These are phyloP conservation scores for Matsumurasca onukii DNA, from an alignment of 1,140 invertebrate species.

Conservation along the genomic window DNA sequence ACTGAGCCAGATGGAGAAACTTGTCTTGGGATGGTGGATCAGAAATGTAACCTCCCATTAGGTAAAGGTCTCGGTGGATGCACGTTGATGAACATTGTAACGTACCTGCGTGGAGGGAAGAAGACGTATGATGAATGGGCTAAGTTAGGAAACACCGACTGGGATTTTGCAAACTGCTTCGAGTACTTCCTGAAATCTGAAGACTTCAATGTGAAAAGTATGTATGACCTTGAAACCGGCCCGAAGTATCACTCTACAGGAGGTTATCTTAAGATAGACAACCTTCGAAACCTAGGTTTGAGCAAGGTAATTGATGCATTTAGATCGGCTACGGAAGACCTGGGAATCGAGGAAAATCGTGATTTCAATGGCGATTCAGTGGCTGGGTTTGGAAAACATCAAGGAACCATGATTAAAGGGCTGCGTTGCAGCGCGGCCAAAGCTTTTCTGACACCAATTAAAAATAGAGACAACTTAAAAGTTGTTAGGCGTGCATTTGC, in stretches of 20 bases:
- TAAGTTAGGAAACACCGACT: constrained; percentile 61
- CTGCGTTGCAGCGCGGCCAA: constrained; percentile 26
- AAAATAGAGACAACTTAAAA: constrained; percentile 61
- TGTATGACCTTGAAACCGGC: neutral
- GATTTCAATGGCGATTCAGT: constrained; percentile 74
- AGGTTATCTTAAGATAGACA: neutral
- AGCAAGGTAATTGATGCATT: neutral
- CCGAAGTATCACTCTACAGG: neutral
- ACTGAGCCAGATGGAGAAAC: constrained; percentile 77
- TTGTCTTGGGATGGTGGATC: constrained; percentile 40
- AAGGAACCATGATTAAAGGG: constrained; percentile 44
- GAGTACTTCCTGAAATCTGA: constrained; percentile 86
- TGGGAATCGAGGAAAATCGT: neutral
- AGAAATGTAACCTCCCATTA: neutral
- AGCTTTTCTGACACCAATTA: constrained; percentile 59
- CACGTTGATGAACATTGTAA: constrained; percentile 62
- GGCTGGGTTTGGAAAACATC: constrained; percentile 50
- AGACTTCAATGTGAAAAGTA: constrained; percentile 56
- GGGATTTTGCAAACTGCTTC: constrained; percentile 70
- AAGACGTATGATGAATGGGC: constrained; percentile 72
- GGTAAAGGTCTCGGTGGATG: constrained; percentile 57
- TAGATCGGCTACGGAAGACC: neutral
- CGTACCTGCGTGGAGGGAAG: constrained; percentile 63
- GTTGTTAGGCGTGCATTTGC: constrained; percentile 56
- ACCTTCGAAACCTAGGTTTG: neutral